These are phyloP conservation scores for Pedicia rivosa DNA, from an alignment of 2,888 invertebrate species.

Conservation along the genomic window DNA sequence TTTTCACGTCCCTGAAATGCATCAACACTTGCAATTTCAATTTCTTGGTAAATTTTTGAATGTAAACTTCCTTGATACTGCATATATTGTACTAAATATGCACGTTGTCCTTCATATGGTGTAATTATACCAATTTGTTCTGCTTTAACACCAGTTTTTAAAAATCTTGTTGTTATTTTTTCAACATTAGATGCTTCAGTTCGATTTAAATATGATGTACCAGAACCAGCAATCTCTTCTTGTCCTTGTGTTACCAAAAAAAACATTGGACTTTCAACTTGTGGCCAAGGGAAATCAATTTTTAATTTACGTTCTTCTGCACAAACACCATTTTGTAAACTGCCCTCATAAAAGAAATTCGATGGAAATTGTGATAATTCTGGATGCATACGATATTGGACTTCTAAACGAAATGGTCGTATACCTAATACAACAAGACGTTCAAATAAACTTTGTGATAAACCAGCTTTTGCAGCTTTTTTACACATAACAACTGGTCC, in stretches of 20 bases:
- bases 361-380: conserved; percentile 95
- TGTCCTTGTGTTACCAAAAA: conserved; percentile 97
- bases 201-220: conserved; percentile 95
- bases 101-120: conserved; percentile 96
- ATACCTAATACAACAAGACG: conserved; percentile 93
- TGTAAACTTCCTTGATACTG: conserved; percentile 96
- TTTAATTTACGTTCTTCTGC: conserved; percentile 87
- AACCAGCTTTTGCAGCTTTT: conserved; percentile 91
- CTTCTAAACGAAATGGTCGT: conserved; percentile 89
- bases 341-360: conserved; percentile 98
- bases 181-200: conserved; percentile 99
- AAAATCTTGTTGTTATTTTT: conserved; percentile 89
- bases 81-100: conserved; percentile 96
- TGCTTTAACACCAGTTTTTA: conserved; percentile 88
- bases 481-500: conserved; percentile 99
- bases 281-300: conserved; percentile 97
- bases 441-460: conserved; percentile 95
- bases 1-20: conserved; percentile 99
- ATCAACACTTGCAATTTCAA: conserved; percentile 98
- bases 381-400: conserved; percentile 99
- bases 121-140: conserved; percentile 99
- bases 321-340: conserved; percentile 96
- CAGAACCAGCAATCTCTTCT: conserved; percentile 97
- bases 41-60: conserved; percentile 92
- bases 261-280: conserved; percentile 93